phyloP scores from a whole-genome alignment of 2,113 vertebrate genomes.

The Spheniscus mendiculus region DNA sequence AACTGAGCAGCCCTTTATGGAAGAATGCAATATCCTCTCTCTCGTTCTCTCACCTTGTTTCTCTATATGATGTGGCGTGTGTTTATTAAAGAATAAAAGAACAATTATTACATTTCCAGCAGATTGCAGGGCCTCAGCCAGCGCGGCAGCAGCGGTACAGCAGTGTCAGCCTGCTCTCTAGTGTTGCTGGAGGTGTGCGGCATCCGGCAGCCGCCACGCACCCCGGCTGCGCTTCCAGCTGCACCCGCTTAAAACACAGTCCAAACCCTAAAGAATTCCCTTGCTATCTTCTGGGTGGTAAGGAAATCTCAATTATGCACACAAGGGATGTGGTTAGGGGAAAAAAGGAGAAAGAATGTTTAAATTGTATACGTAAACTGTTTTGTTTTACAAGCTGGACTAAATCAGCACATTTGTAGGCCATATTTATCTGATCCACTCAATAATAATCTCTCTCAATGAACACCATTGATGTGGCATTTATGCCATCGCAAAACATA shows the following conservation, averaged over 20 bases:
- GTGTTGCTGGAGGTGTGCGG: slow-evolving; percentile 47
- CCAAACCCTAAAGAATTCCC: slow-evolving; percentile 66
- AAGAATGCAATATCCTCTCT: slow-evolving; percentile 5
- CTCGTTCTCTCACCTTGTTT: slow-evolving; percentile 13
- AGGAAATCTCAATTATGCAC: slow-evolving; percentile 78
- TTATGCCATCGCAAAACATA: slow-evolving; percentile 62
- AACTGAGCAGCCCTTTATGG: slow-evolving; percentile 4
- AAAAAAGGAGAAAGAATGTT: slow-evolving; percentile 72
- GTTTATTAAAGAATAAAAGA: slow-evolving; percentile 53
- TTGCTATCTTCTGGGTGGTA: slow-evolving; percentile 70
- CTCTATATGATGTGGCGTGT: neutral
- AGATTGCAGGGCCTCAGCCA: neutral
- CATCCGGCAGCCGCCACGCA: slow-evolving; percentile 21
- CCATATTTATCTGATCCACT: slow-evolving; percentile 76
- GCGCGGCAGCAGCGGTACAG: neutral
- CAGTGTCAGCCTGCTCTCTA: slow-evolving; percentile 79
- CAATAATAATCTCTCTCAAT: slow-evolving; percentile 56
- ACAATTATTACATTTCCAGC: slow-evolving; percentile 7
- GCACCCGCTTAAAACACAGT: slow-evolving; percentile 71
- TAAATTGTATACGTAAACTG: slow-evolving; percentile 82
- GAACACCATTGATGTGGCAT: slow-evolving; percentile 70
- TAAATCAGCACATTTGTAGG: slow-evolving; percentile 78
- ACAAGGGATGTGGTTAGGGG: slow-evolving; percentile 81
- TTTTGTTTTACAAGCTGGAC: slow-evolving; percentile 79
- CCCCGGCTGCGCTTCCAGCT: slow-evolving; percentile 63